Percentiles rank a stretch among this genome's conserved stretches.
Conservation (phyloP, 1,140 invertebrate species). For the Phenacoccus solenopsis region DNA sequence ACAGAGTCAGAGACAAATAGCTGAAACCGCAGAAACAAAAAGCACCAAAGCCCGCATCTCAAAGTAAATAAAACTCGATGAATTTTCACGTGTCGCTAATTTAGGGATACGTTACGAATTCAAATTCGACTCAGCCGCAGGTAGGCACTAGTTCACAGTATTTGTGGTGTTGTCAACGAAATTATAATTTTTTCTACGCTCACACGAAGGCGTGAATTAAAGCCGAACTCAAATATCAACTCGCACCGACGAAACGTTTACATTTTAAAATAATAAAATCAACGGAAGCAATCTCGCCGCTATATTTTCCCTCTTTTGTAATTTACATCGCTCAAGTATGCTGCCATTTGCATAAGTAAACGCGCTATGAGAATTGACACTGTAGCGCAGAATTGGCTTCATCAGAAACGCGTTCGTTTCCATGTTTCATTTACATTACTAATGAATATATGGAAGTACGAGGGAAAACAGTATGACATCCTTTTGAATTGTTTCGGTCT, state of each 20-base stretch:
- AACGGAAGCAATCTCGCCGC: not conserved
- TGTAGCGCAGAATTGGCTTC: not conserved
- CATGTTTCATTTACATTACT: not conserved
- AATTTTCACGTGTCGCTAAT: not conserved
- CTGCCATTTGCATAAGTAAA: not conserved
- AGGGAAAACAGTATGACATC: not conserved
- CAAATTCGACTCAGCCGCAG: no score
- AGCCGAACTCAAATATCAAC: not conserved
- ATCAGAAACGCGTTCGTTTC: not conserved
- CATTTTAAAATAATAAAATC: not conserved
- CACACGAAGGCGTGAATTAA: no score
- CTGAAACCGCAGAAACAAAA: no score
- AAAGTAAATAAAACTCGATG: not conserved
- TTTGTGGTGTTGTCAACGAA: no score
- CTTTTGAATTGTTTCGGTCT: not conserved
- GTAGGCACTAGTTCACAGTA: no score
- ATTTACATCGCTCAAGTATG: not conserved
- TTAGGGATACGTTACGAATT: not conserved
- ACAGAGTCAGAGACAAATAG: no score
- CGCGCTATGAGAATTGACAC: not conserved
- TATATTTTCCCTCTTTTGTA: not conserved
- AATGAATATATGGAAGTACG: not conserved
- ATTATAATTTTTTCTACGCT: no score
- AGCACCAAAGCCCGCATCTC: not conserved
- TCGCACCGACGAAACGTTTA: not conserved